These are phyloP conservation scores for Lepidocyrtinus sp. DNA, from an alignment of 2,888 invertebrate genomes.

Conservation along the genomic window DNA sequence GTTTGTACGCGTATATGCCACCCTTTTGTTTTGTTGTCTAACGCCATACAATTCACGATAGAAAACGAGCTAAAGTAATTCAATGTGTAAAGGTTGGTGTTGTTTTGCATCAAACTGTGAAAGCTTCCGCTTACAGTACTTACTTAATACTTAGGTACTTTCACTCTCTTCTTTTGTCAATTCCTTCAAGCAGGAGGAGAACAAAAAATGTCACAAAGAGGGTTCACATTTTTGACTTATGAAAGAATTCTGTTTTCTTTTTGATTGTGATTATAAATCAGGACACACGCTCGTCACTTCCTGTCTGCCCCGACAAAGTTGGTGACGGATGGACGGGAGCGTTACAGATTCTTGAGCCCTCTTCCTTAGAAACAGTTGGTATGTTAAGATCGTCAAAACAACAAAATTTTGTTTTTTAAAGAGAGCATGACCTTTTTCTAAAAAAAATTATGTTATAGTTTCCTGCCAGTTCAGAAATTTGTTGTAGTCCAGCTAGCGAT, in stretches of 20 bases:
- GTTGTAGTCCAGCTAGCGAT: no score
- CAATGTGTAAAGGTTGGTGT: no score
- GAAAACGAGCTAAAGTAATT: background rate
- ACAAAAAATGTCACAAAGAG: background rate
- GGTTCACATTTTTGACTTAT: slow-evolving; percentile 5
- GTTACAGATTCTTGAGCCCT: slow-evolving; percentile 55
- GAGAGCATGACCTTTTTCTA: background rate
- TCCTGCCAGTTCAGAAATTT: no score
- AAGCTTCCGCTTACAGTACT: background rate
- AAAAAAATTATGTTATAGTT: no score
- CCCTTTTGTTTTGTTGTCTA: no score
- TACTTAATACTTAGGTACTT: no score
- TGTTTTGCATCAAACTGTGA: no score
- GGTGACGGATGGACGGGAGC: slow-evolving; percentile 59
- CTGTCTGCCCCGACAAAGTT: slow-evolving; percentile 59
- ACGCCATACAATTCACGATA: no score
- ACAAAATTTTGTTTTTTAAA: background rate
- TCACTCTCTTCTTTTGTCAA: background rate
- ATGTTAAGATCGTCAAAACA: slow-evolving; percentile 31
- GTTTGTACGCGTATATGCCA: no score
- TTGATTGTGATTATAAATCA: slow-evolving; percentile 44
- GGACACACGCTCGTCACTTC: slow-evolving; percentile 59
- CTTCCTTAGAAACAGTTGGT: slow-evolving; percentile 56
- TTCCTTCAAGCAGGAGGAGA: background rate
- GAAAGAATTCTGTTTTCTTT: slow-evolving; percentile 28